Conservation (phyloP, 2,888 invertebrate species). For the Luperina nickerlii region DNA sequence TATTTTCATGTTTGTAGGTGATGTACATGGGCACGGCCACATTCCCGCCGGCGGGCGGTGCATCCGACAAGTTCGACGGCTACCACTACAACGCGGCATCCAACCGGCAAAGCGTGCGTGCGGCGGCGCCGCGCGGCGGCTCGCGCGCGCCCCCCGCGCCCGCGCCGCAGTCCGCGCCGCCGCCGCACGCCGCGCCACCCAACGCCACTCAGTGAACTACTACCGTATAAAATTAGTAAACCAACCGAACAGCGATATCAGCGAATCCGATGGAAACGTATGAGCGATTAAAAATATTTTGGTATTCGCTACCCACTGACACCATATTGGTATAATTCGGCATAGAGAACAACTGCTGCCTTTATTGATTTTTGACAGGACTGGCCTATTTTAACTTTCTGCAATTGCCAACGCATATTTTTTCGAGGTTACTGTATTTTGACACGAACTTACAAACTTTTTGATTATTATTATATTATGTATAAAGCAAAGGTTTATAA, state of each 20-base stretch:
- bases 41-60: conserved; percentile 76
- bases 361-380: neutral
- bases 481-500: neutral
- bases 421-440: neutral
- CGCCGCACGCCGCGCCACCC: conserved; percentile 70
- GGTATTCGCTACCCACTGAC: neutral
- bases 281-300: neutral
- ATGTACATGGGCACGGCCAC: conserved; percentile 89
- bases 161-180: conserved; percentile 73
- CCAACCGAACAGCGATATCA: conserved; percentile 2
- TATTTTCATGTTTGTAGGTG: conserved; percentile 71
- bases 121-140: conserved; percentile 78
- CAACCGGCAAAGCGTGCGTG: conserved; percentile 83
- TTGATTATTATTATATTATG: neutral
- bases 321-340: neutral
- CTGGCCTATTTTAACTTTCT: neutral
- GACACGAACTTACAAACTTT: neutral
- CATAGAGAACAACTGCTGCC: neutral
- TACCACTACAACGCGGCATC: conserved; percentile 89
- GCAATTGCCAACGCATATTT: neutral
- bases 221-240: neutral
- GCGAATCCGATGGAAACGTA: neutral
- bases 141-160: conserved; percentile 68
- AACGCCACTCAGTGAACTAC: conserved; percentile 76
- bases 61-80: conserved; percentile 84